Conservation (phyloP, 1,140 invertebrate genomes). For the Calliopsis andreniformis region DNA sequence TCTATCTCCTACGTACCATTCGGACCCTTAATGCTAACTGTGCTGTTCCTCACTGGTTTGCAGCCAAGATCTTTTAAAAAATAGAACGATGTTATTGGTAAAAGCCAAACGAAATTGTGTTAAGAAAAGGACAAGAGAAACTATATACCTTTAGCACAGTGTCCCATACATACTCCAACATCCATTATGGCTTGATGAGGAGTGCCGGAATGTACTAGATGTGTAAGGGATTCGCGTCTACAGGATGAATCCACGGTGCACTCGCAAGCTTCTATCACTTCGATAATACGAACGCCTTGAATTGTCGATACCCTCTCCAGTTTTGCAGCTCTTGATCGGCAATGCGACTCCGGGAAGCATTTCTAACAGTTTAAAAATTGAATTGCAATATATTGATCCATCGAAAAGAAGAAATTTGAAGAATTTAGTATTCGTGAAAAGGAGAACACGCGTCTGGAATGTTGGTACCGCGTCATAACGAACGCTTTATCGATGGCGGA, state of each 20-base stretch:
- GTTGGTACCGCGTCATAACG: too few relatives aligned
- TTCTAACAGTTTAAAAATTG: slow-evolving; percentile 65
- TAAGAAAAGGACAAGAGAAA: neutral
- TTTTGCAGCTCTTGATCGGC: slow-evolving; percentile 73
- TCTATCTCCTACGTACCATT: slow-evolving; percentile 76
- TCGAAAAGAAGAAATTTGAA: too few relatives aligned
- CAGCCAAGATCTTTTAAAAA: slow-evolving; percentile 73
- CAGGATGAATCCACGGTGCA: slow-evolving; percentile 77
- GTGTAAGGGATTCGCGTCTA: slow-evolving; percentile 73
- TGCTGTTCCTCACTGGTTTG: slow-evolving; percentile 78
- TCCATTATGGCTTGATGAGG: slow-evolving; percentile 80
- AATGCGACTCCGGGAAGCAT: slow-evolving; percentile 75
- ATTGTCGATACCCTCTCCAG: slow-evolving; percentile 80
- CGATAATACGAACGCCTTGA: slow-evolving; percentile 77
- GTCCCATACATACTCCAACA: slow-evolving; percentile 80
- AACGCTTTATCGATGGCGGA: too few relatives aligned
- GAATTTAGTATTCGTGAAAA: too few relatives aligned
- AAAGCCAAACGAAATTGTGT: neutral
- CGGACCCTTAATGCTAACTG: slow-evolving; percentile 80
- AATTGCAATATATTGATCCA: too few relatives aligned
- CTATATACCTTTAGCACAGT: slow-evolving; percentile 72
- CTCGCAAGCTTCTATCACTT: slow-evolving; percentile 79
- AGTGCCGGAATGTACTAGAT: slow-evolving; percentile 79
- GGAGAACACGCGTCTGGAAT: too few relatives aligned
- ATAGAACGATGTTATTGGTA: neutral